Evolutionary conservation across 35 echinoderm and acorn worm species (phyloP).

Genomic region (Ptychodera flava): DNA sequence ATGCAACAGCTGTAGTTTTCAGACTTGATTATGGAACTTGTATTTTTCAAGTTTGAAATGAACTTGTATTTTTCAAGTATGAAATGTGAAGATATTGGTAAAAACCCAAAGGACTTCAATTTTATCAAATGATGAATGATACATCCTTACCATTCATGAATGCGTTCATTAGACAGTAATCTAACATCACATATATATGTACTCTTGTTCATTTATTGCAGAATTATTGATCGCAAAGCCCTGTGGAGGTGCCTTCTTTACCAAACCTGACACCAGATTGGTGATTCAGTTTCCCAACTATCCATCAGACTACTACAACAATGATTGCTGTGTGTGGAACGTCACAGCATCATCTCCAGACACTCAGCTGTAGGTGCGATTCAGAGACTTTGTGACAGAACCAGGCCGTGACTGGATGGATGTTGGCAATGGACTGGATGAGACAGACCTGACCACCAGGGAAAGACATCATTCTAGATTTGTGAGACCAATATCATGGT

Average conservation of each 20-base stretch:
- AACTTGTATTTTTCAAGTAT: too few relatives aligned
- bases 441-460: conserved; percentile 33
- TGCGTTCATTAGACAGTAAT: too few relatives aligned
- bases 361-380: neutral
- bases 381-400: neutral
- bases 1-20: too few relatives aligned
- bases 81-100: too few relatives aligned
- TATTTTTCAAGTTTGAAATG: too few relatives aligned
- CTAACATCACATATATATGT: too few relatives aligned
- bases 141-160: too few relatives aligned
- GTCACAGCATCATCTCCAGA: neutral
- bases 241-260: conserved; percentile 64
- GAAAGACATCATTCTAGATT: conserved; percentile 35
- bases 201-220: too few relatives aligned
- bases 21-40: too few relatives aligned
- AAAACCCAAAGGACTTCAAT: too few relatives aligned
- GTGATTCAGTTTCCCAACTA: neutral
- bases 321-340: neutral
- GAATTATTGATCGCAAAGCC: neutral
- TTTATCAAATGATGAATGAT: too few relatives aligned
- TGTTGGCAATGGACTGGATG: conserved; percentile 18
- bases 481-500: neutral
- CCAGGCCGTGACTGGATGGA: neutral
- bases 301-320: neutral
- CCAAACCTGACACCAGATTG: neutral